A percentile compares a stretch with the other conserved stretches of the same genome.
Conservation (phyloP, 2,113 vertebrate genomes). For the Conger conger region DNA sequence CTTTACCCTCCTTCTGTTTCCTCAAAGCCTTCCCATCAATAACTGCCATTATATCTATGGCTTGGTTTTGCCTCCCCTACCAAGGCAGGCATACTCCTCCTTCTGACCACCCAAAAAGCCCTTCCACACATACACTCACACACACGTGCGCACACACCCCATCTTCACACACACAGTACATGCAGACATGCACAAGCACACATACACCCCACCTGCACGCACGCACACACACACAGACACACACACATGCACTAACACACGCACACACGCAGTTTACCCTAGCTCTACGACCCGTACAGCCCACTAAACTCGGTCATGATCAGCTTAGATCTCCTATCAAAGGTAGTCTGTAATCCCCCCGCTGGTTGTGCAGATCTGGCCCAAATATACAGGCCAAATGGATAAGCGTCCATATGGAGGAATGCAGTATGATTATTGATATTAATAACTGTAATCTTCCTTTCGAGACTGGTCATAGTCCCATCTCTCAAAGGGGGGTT, state of each 20-base stretch:
- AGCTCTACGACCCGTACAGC: not conserved
- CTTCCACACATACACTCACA: not conserved
- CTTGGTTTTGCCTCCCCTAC: not conserved
- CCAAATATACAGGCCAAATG: not conserved
- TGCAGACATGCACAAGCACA: not conserved
- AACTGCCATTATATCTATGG: not conserved
- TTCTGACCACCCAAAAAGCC: not conserved
- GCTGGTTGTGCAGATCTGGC: not conserved
- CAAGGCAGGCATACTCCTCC: not conserved
- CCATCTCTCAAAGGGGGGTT: not conserved
- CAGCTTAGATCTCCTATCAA: constrained; percentile 1
- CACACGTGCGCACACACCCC: not conserved
- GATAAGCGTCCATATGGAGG: not conserved
- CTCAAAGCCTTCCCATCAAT: not conserved
- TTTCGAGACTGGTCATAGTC: not conserved
- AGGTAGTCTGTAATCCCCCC: not conserved
- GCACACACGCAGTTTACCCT: not conserved
- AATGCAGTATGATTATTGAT: not conserved
- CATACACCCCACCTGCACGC: not conserved
- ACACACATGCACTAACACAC: too few relatives aligned
- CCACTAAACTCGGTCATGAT: constrained; percentile 3
- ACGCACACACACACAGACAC: too few relatives aligned
- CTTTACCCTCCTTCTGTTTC: constrained; percentile 38
- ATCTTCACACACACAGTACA: not conserved
- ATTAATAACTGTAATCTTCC: constrained; percentile 1